These are phyloP conservation scores for Acrocera orbiculus DNA, from an alignment of 2,888 invertebrate genomes.

Conservation along the genomic window DNA sequence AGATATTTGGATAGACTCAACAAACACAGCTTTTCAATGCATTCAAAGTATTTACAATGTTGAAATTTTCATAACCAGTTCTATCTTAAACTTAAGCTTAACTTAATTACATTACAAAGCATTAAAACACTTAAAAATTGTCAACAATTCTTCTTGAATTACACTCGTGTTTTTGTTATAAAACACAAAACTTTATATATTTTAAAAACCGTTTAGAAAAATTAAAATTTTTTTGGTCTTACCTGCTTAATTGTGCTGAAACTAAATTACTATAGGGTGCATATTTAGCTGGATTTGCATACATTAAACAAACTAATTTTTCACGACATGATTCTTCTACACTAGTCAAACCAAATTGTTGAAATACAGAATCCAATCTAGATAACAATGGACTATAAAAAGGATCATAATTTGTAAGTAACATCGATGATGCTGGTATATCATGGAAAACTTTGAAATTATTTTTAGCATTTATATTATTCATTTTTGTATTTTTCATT, in stretches of 20 bases:
- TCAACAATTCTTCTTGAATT: too few species aligned
- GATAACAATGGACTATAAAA: slow-evolving; percentile 78
- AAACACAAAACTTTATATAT: too few species aligned
- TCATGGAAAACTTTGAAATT: slow-evolving; percentile 75
- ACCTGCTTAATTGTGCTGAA: slow-evolving; percentile 76
- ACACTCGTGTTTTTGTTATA: too few species aligned
- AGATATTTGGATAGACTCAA: too few species aligned
- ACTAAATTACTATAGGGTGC: slow-evolving; percentile 79
- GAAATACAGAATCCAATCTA: slow-evolving; percentile 67
- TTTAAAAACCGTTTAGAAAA: too few species aligned
- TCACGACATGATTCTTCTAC: slow-evolving; percentile 58
- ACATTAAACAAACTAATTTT: slow-evolving; percentile 73
- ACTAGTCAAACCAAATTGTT: slow-evolving; percentile 44
- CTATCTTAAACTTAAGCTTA: too few species aligned
- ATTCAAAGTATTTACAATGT: too few species aligned
- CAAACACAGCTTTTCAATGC: too few species aligned
- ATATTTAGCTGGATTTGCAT: slow-evolving; percentile 71
- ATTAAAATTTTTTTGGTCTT: too few species aligned
- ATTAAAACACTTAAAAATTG: neutral
- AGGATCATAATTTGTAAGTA: slow-evolving; percentile 73
- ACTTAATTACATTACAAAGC: too few species aligned
- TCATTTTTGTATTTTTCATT: neutral
- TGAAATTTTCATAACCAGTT: too few species aligned
- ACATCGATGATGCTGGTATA: slow-evolving; percentile 64
- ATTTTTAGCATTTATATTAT: slow-evolving; percentile 31